Base-by-base conservation (phyloP, 2,888 invertebrate species). In the Campaea margaritaria region DNA sequence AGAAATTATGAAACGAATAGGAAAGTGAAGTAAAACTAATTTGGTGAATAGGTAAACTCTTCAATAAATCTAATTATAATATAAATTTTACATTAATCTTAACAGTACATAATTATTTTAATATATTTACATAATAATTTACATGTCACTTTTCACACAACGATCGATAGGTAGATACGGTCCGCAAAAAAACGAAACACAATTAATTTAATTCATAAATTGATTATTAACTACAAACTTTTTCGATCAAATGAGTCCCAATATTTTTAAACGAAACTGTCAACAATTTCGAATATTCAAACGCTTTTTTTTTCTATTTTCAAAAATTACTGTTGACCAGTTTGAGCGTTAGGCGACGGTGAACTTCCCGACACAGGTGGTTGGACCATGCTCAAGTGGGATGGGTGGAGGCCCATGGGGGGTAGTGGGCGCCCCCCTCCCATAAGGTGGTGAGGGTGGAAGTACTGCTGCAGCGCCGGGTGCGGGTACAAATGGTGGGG, bases 381-480 rank as follows among this genome's bases (percentile, higher is more conserved):
- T 78, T 93, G 91, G 55, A 91, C 89, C 83, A 93, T 93, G 13
- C 89, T 10, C 16, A 68, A 47, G 43, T 66, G 79, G 60, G 90
- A 91, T 31, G 85, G 83, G 44, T 88, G 87, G 70, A 93, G 81
- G 50, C 93, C 93, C 86, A 93, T 88, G 34, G 80, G 89, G 56
- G 86, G 83, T 62, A 93, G 69, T 36, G 93, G 91, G 62, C 93
- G 87, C 76, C 89, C 83, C 76, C 93, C 79, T 81, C 93, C 93
- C 87, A 94, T 92, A 43, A 94, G 89, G 76, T 91, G 94, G 74
- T 93, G 94, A 16, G 93, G 93, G 75, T 94, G 90, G 76, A 94
- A 94, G 83, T 94, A 94, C 75, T 94, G 94, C 83, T 94, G 94
- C 73, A 94, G 85, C 63, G 89, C 85, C 13, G 94, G 94, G 73